Evolutionary conservation across 2,888 invertebrate species (phyloP).

Genomic region (Eupithecia pulchellata): DNA sequence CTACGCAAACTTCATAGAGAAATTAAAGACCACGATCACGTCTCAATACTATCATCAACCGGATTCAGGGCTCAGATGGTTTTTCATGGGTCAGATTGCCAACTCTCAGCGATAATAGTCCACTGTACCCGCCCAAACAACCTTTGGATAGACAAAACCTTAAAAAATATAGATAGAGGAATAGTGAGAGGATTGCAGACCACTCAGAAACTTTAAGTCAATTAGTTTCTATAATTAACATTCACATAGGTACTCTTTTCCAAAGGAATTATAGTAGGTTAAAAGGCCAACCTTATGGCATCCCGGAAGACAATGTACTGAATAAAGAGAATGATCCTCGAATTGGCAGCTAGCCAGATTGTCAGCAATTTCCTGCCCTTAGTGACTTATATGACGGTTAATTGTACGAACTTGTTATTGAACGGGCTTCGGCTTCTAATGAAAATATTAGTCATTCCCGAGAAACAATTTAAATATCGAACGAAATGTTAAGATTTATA

Average conservation of each 20-base stretch:
- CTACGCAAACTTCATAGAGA: too few species aligned
- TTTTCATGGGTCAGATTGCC: too few species aligned
- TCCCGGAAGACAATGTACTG: conserved; percentile 2
- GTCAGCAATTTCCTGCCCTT: not conserved
- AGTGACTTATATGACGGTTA: not conserved
- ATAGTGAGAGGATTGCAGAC: too few species aligned
- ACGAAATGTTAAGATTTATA: not conserved
- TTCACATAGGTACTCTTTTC: not conserved
- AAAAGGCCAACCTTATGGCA: not conserved
- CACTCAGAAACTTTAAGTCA: too few species aligned
- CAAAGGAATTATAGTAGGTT: not conserved
- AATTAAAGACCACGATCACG: too few species aligned
- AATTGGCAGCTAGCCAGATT: conserved; percentile 12
- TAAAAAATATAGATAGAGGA: too few species aligned
- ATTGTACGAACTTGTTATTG: not conserved
- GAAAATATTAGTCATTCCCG: not conserved
- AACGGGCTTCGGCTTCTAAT: not conserved
- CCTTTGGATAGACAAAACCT: too few species aligned
- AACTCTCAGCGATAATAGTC: not conserved
- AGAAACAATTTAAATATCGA: not conserved
- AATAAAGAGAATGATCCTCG: not conserved
- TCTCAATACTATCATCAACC: too few species aligned
- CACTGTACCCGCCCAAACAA: too few species aligned
- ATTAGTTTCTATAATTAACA: not conserved
- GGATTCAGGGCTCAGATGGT: too few species aligned